Evolutionary conservation across 2,888 invertebrate species (phyloP).

Genomic region (Amblyjoppa fuscipennis): DNA sequence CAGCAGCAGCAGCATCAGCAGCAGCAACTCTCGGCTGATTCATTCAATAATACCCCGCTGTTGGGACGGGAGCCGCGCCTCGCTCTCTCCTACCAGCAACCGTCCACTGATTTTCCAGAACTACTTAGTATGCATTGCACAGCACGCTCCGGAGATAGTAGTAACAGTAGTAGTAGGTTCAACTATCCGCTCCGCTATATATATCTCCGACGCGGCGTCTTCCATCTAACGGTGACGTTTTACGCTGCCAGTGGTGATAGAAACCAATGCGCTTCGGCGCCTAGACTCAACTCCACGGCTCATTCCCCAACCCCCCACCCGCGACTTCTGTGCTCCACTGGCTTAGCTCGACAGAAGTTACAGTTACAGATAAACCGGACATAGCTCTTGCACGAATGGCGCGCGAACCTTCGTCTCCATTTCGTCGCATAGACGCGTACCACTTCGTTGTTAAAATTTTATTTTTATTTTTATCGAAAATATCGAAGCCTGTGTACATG

Average conservation of each 20-base stretch:
- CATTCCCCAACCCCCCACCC: background rate
- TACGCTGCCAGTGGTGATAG: conserved; percentile 28
- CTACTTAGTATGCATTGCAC: conserved; percentile 77
- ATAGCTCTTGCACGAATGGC: background rate
- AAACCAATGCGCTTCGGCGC: conserved; percentile 19
- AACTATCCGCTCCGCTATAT: conserved; percentile 41
- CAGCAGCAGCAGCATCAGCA: background rate
- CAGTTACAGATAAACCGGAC: conserved; percentile 2
- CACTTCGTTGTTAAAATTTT: background rate
- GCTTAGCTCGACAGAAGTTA: background rate
- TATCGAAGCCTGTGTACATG: background rate
- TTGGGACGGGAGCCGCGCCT: conserved; percentile 44
- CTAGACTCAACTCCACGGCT: conserved; percentile 4
- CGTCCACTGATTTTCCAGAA: conserved; percentile 75
- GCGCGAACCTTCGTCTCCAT: background rate
- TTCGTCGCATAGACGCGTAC: background rate
- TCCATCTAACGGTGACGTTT: conserved; percentile 65
- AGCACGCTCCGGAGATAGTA: conserved; percentile 65
- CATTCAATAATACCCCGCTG: conserved; percentile 74
- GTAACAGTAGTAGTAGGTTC: conserved; percentile 63
- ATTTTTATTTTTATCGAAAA: background rate
- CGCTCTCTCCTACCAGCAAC: conserved; percentile 63
- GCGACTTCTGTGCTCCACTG: background rate
- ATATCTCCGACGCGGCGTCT: conserved; percentile 66
- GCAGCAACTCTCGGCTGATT: conserved; percentile 69